A percentile compares a stretch with the other conserved stretches of the same genome.
phyloP scores from a whole-genome alignment of 2,888 invertebrate genomes.

The Cheilosia soror region DNA sequence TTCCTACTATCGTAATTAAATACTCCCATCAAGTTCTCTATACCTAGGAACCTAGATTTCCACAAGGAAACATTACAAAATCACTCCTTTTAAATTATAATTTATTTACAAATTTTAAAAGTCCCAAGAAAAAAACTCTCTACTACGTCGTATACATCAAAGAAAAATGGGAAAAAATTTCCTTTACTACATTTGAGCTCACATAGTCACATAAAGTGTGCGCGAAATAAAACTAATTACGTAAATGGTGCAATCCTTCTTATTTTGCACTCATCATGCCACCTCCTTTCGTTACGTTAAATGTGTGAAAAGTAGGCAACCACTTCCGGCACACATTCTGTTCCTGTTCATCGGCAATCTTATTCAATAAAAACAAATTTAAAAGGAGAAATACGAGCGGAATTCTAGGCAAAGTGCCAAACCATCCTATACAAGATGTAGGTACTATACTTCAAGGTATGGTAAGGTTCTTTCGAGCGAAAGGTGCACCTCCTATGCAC shows the following conservation, averaged over 20 bases:
- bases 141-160: conserved; percentile 24
- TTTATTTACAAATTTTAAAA: conserved; percentile 43
- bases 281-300: conserved; percentile 10
- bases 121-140: conserved; percentile 8
- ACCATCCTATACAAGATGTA: conserved; percentile 56
- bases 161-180: conserved; percentile 16
- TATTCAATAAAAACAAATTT: conserved; percentile 64
- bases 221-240: conserved; percentile 70
- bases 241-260: conserved; percentile 64
- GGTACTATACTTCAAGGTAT: conserved; percentile 25
- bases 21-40: background rate
- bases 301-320: conserved; percentile 59
- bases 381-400: conserved; percentile 16
- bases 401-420: conserved; percentile 70
- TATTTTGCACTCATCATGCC: background rate
- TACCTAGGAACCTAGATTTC: background rate
- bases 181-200: conserved; percentile 5
- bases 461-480: background rate
- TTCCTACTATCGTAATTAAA: background rate
- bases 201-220: conserved; percentile 29
- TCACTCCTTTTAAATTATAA: conserved; percentile 25
- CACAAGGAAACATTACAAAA: background rate
- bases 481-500: background rate
- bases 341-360: conserved; percentile 37
- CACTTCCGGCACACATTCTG: conserved; percentile 33